Conservation (phyloP, 2,888 invertebrate species). For the Gandaritis pyraliata region DNA sequence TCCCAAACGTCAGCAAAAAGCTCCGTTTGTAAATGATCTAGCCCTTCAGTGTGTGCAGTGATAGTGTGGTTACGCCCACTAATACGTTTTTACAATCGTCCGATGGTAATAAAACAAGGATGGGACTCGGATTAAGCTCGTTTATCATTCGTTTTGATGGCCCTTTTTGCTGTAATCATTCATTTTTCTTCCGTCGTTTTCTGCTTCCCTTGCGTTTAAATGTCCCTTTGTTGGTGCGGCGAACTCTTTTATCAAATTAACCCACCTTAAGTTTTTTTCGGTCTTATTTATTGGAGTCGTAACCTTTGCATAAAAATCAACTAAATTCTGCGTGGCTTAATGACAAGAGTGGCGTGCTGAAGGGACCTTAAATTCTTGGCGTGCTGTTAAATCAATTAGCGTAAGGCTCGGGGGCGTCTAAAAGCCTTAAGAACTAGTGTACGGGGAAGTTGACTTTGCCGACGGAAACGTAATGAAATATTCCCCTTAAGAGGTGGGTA, state of each 20-base stretch:
- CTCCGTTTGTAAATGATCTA: slow-evolving; percentile 27
- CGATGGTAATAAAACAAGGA: slow-evolving; percentile 82
- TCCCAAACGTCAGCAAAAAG: neutral
- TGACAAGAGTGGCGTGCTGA: slow-evolving; percentile 58
- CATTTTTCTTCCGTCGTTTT: slow-evolving; percentile 83
- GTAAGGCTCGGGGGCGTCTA: slow-evolving; percentile 51
- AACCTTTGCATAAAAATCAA: slow-evolving; percentile 39
- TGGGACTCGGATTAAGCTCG: slow-evolving; percentile 80
- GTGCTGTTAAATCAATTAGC: slow-evolving; percentile 68
- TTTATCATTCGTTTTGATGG: slow-evolving; percentile 84
- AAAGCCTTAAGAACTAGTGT: slow-evolving; percentile 57
- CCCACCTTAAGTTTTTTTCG: slow-evolving; percentile 56
- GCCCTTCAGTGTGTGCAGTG: slow-evolving; percentile 20
- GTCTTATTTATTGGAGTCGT: slow-evolving; percentile 43
- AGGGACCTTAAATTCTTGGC: slow-evolving; percentile 57
- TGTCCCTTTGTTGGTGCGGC: slow-evolving; percentile 71
- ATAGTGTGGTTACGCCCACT: slow-evolving; percentile 61
- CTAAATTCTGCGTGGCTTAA: slow-evolving; percentile 51
- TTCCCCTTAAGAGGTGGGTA: slow-evolving; percentile 23
- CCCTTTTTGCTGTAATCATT: slow-evolving; percentile 84
- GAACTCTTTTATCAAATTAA: slow-evolving; percentile 73
- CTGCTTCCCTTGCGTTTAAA: slow-evolving; percentile 79
- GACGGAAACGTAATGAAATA: slow-evolving; percentile 36
- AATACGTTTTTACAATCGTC: slow-evolving; percentile 84
- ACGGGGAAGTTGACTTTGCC: slow-evolving; percentile 38